Percentiles rank a stretch among this genome's conserved stretches.
phyloP scores from a whole-genome alignment of 2,888 invertebrate species.

The Brenthis daphne region DNA sequence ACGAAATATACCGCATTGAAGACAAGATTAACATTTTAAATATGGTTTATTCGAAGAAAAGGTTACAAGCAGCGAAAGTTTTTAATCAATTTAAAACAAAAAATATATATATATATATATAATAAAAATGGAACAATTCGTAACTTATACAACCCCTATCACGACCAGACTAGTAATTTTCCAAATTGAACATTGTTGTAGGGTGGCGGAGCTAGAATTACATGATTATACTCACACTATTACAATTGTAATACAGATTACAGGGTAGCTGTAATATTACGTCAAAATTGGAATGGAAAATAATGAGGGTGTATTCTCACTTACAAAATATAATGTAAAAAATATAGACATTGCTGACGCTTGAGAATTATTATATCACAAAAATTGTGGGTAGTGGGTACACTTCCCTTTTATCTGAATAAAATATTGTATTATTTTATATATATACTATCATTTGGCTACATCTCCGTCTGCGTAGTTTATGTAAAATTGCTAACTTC shows the following conservation, averaged over 20 bases:
- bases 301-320: not conserved
- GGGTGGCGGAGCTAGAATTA: constrained; percentile 27
- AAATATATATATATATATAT: not conserved
- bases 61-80: too few relatives aligned
- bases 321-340: not conserved
- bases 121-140: not conserved
- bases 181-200: constrained; percentile 27
- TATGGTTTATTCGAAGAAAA: too few relatives aligned
- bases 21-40: too few relatives aligned
- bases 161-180: constrained; percentile 25
- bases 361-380: not conserved
- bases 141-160: constrained; percentile 11
- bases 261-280: constrained; percentile 16
- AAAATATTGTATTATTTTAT: too few relatives aligned
- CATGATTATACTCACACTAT: constrained; percentile 22
- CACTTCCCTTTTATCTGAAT: too few relatives aligned
- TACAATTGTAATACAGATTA: constrained; percentile 21
- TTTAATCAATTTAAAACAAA: not conserved
- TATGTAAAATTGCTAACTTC: too few relatives aligned
- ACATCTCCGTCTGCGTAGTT: too few relatives aligned
- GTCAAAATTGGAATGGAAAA: constrained; percentile 6
- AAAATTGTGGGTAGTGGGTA: too few relatives aligned
- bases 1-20: too few relatives aligned
- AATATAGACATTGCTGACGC: too few relatives aligned
- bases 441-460: too few relatives aligned